Percentiles rank a stretch among this genome's conserved stretches.
These are phyloP conservation scores for Diarsia mendica DNA, from an alignment of 2,888 invertebrate genomes.

Conservation along the genomic window DNA sequence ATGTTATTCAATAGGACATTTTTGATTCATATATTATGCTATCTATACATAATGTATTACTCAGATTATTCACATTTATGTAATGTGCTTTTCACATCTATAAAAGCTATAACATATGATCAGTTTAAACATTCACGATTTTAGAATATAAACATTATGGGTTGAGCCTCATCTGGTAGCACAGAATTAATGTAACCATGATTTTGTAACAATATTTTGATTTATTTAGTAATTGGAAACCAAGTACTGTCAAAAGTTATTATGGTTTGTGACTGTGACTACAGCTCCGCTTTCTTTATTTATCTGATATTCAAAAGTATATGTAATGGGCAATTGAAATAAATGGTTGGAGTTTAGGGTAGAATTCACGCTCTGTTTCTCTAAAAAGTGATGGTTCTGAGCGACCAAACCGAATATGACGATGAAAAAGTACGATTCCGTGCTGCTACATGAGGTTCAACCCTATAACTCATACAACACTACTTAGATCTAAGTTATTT, in stretches of 20 bases:
- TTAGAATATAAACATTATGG: slow-evolving; percentile 39
- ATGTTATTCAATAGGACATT: slow-evolving; percentile 13
- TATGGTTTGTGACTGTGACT: too few species aligned
- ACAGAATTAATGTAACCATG: background rate
- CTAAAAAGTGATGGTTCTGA: too few species aligned
- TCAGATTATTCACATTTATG: slow-evolving; percentile 28
- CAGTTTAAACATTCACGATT: slow-evolving; percentile 34
- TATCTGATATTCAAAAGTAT: too few species aligned
- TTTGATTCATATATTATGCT: slow-evolving; percentile 34
- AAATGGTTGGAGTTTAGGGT: too few species aligned
- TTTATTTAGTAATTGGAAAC: too few species aligned
- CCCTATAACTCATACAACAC: slow-evolving; percentile 39
- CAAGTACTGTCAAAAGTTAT: too few species aligned
- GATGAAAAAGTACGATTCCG: background rate
- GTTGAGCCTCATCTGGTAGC: background rate
- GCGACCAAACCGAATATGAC: too few species aligned
- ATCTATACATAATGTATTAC: slow-evolving; percentile 26
- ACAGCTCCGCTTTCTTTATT: too few species aligned
- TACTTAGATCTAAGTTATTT: slow-evolving; percentile 53
- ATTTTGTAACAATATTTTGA: too few species aligned
- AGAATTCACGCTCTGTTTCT: background rate
- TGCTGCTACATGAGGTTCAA: background rate
- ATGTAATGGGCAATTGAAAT: too few species aligned
- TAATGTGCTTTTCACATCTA: slow-evolving; percentile 35
- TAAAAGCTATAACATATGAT: slow-evolving; percentile 43